These are phyloP conservation scores for Andrena minutula DNA, from an alignment of 2,888 invertebrate species.

Conservation along the genomic window DNA sequence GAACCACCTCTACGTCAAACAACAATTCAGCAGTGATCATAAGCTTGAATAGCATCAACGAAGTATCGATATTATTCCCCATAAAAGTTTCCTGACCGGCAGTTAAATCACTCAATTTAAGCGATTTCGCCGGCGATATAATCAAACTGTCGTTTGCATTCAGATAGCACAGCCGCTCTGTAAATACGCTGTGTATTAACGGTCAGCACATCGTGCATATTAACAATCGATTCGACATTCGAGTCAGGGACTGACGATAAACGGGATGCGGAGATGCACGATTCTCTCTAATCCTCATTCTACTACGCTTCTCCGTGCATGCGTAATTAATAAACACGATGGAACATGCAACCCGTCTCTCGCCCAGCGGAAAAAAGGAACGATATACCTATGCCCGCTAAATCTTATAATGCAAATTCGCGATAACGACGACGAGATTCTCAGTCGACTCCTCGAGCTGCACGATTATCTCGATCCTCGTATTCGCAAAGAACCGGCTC, in stretches of 20 bases:
- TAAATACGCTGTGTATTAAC: slow-evolving; percentile 52
- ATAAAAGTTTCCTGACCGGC: slow-evolving; percentile 4
- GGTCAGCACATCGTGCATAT: slow-evolving; percentile 31
- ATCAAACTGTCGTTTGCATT: slow-evolving; percentile 58
- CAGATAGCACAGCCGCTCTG: slow-evolving; percentile 32
- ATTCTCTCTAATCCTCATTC: slow-evolving; percentile 1
- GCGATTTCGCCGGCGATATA: slow-evolving; percentile 12
- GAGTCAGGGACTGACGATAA: slow-evolving; percentile 44
- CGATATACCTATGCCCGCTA: not conserved
- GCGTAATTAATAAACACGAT: not conserved
- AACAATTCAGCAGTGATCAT: not conserved
- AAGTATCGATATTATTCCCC: not conserved
- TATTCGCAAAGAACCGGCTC: slow-evolving; percentile 4
- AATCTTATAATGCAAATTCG: not conserved
- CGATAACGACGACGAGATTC: slow-evolving; percentile 5
- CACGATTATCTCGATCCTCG: too few relatives aligned
- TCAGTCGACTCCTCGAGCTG: not conserved
- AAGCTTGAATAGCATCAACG: not conserved
- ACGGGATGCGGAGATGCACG: slow-evolving; percentile 1
- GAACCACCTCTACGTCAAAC: not conserved
- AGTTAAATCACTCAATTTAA: slow-evolving; percentile 44
- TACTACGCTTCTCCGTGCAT: not conserved
- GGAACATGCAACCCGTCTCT: not conserved
- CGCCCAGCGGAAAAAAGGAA: not conserved
- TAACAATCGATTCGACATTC: slow-evolving; percentile 58